Conservation (phyloP, 2,113 vertebrate species). For the Tor tambroides region DNA sequence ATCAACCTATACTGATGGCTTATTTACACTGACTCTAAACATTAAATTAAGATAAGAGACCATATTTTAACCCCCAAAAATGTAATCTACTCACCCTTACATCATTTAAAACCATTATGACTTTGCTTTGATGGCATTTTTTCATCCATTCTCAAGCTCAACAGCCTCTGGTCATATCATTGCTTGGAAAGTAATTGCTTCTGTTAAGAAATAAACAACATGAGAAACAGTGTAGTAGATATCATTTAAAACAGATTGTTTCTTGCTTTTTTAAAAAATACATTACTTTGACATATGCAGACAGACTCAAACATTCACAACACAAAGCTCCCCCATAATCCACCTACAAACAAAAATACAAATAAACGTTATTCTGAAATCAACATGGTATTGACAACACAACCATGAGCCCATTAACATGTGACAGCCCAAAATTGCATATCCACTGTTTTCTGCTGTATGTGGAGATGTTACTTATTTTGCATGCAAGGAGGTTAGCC, state of each 20-base stretch:
- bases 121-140: neutral
- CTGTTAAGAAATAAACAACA: neutral
- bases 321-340: no score
- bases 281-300: neutral
- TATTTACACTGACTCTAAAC: neutral
- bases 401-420: no score
- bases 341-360: no score
- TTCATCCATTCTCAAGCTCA: neutral
- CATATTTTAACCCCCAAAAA: neutral
- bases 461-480: no score
- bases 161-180: neutral
- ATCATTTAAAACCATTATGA: neutral
- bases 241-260: neutral
- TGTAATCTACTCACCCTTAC: neutral
- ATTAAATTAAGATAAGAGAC: neutral
- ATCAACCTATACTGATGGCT: neutral
- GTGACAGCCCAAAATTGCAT: no score
- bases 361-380: no score
- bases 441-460: no score
- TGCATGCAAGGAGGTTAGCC: no score
- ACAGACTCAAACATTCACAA: no score
- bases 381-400: no score
- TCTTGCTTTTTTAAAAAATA: neutral
- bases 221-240: neutral
- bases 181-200: neutral